Percentiles rank a stretch among this genome's conserved stretches.
These are phyloP conservation scores for Hirtodrosophila alboralis DNA, from an alignment of 2,888 invertebrate genomes.

Conservation along the genomic window DNA sequence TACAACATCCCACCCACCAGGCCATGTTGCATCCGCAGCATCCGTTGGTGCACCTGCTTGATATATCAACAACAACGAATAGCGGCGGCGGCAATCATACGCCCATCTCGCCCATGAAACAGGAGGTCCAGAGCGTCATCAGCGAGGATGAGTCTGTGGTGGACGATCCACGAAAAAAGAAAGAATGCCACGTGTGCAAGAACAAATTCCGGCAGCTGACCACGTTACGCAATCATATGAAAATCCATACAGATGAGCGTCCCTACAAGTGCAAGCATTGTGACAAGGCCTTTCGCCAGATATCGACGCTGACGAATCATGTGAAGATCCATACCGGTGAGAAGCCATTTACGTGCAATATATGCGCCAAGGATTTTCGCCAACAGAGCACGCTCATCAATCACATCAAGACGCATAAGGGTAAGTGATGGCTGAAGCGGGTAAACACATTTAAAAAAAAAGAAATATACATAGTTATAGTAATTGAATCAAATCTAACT, in stretches of 20 bases:
- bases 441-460: slow-evolving; percentile 4
- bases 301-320: slow-evolving; percentile 81
- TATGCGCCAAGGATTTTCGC: slow-evolving; percentile 82
- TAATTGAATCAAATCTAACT: slow-evolving; percentile 24
- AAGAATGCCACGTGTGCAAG: slow-evolving; percentile 82
- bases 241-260: slow-evolving; percentile 81
- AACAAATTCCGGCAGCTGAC: slow-evolving; percentile 81
- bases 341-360: slow-evolving; percentile 82
- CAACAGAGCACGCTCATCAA: slow-evolving; percentile 82
- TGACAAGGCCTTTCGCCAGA: slow-evolving; percentile 81
- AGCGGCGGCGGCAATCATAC: slow-evolving; percentile 78
- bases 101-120: slow-evolving; percentile 79
- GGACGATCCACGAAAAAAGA: slow-evolving; percentile 82
- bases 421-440: slow-evolving; percentile 58
- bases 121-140: slow-evolving; percentile 79
- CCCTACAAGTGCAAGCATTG: slow-evolving; percentile 82
- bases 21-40: slow-evolving; percentile 82
- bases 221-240: slow-evolving; percentile 82
- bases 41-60: slow-evolving; percentile 80
- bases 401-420: slow-evolving; percentile 82
- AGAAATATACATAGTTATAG: background rate
- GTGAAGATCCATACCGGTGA: slow-evolving; percentile 82
- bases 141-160: slow-evolving; percentile 75
- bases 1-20: slow-evolving; percentile 82
- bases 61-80: slow-evolving; percentile 78